A percentile compares a stretch with the other conserved stretches of the same genome.
phyloP scores from a whole-genome alignment of 2,113 vertebrate species.

The Oryzias melastigma region DNA sequence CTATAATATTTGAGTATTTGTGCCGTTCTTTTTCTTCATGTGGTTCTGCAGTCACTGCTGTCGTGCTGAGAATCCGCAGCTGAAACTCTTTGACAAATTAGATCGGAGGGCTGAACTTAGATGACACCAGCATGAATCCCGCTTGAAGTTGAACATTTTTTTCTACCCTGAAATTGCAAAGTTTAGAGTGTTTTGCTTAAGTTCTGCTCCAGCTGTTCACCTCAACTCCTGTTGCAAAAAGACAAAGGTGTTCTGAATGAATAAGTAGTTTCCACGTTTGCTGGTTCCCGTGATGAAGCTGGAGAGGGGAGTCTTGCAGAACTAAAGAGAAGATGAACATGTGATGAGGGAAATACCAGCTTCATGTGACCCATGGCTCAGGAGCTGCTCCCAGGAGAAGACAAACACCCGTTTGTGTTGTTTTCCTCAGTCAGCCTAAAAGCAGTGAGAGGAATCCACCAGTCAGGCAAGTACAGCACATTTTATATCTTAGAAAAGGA shows the following conservation, averaged over 20 bases:
- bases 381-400: constrained; percentile 45
- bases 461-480: constrained; percentile 59
- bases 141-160: no score
- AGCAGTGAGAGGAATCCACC: constrained; percentile 23
- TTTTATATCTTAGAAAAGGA: not conserved
- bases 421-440: constrained; percentile 46
- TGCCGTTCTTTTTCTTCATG: not conserved
- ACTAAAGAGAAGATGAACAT: constrained; percentile 64
- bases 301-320: constrained; percentile 29
- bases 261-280: no score
- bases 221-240: not conserved
- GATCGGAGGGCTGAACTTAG: not conserved
- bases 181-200: no score
- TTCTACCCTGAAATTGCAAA: no score
- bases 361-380: constrained; percentile 80
- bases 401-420: constrained; percentile 72
- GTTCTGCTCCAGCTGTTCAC: not conserved
- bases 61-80: constrained; percentile 14
- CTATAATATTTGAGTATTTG: not conserved
- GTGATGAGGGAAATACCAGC: constrained; percentile 71
- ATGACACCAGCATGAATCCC: no score
- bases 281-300: no score
- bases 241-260: constrained; percentile 6
- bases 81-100: constrained; percentile 35
- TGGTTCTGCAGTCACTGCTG: not conserved